Conservation (phyloP, 1,140 invertebrate species). For the Hetaerina americana region DNA sequence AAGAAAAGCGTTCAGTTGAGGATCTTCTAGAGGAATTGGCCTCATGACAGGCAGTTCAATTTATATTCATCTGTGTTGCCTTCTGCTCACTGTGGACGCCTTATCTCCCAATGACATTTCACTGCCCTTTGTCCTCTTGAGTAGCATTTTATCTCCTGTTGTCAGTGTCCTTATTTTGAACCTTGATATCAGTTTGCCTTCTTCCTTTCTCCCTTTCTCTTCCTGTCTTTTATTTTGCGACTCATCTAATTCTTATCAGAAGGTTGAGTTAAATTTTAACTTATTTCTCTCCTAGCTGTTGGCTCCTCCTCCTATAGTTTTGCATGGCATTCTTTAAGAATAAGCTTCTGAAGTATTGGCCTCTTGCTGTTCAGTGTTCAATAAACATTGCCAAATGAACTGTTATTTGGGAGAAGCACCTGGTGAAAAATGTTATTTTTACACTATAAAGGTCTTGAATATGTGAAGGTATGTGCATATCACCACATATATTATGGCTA, state of each 20-base stretch:
- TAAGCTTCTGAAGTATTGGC: no score
- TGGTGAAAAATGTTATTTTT: background rate
- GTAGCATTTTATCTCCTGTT: background rate
- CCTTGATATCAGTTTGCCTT: no score
- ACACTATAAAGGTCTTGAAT: background rate
- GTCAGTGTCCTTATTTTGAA: background rate
- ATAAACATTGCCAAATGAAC: background rate
- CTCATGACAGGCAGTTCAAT: conserved; percentile 30
- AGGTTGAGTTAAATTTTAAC: no score
- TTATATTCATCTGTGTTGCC: background rate
- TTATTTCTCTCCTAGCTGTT: background rate
- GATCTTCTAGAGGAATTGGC: conserved; percentile 63
- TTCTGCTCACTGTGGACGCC: background rate
- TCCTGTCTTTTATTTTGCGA: background rate
- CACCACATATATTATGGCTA: background rate
- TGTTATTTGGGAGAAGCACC: background rate
- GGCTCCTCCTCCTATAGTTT: no score
- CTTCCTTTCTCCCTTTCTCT: no score
- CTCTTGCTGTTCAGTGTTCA: background rate
- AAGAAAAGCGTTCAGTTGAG: conserved; percentile 56
- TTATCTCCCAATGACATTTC: background rate
- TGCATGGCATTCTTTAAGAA: no score
- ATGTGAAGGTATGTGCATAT: background rate
- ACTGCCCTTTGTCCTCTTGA: background rate
- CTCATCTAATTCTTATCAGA: no score